A percentile compares a stretch with the other conserved stretches of the same genome.
These are phyloP conservation scores for Leucoma salicis DNA, from an alignment of 2,888 invertebrate species.

Conservation along the genomic window DNA sequence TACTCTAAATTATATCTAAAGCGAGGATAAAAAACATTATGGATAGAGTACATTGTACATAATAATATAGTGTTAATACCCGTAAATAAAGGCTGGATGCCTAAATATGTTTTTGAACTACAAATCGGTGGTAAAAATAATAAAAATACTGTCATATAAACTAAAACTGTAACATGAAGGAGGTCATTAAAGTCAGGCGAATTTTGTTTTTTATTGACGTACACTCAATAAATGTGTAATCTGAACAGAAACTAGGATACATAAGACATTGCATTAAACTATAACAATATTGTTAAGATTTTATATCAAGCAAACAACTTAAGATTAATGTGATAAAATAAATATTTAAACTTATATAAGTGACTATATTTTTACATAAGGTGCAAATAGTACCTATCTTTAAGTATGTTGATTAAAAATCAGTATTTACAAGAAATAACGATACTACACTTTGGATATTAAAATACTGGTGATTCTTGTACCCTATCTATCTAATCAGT, in stretches of 20 bases:
- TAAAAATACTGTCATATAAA: not conserved
- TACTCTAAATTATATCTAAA: not conserved
- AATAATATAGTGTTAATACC: slow-evolving; percentile 10
- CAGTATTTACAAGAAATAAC: too few species aligned
- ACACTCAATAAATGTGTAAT: not conserved
- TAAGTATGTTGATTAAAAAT: too few species aligned
- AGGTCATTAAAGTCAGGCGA: not conserved
- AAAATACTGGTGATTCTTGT: not conserved
- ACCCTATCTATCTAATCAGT: slow-evolving; percentile 7
- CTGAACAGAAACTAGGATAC: too few species aligned
- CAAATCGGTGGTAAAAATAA: not conserved
- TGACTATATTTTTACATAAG: slow-evolving; percentile 24
- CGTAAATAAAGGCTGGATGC: slow-evolving; percentile 11
- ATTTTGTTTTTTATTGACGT: too few species aligned
- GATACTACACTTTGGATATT: too few species aligned
- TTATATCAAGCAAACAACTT: slow-evolving; percentile 22
- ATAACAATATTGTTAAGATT: slow-evolving; percentile 13
- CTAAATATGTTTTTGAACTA: not conserved
- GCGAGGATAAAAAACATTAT: not conserved
- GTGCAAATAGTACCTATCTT: slow-evolving; percentile 17
- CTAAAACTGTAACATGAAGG: not conserved
- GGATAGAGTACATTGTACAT: not conserved
- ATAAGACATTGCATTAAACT: slow-evolving; percentile 7
- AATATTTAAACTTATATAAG: slow-evolving; percentile 31
- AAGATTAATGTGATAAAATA: slow-evolving; percentile 26